Evolutionary conservation across 2,888 invertebrate genomes (phyloP).

Genomic region (Herminia tarsipennalis): DNA sequence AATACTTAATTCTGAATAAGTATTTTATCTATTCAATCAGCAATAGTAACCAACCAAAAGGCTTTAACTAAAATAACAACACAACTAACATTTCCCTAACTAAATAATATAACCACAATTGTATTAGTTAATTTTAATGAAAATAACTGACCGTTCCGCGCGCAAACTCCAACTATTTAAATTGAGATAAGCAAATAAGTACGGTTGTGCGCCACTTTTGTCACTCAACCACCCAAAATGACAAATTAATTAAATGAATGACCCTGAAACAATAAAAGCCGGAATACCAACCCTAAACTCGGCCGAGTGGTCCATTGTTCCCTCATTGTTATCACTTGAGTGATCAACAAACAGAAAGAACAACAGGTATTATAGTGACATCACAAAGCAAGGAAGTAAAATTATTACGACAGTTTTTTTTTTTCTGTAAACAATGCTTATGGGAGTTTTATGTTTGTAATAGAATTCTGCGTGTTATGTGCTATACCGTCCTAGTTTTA

Average conservation of each 20-base stretch:
- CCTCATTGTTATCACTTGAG: conserved; percentile 41
- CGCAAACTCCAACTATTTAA: conserved; percentile 38
- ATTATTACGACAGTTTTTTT: conserved; percentile 36
- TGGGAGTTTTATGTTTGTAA: conserved; percentile 37
- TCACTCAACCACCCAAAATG: conserved; percentile 39
- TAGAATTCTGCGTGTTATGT: conserved; percentile 35
- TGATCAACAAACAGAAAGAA: conserved; percentile 40
- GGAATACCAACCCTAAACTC: conserved; percentile 43
- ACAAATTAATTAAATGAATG: conserved; percentile 50
- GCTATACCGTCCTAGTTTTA: conserved; percentile 30
- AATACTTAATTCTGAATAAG: too few relatives aligned
- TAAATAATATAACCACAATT: conserved; percentile 11
- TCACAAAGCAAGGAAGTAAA: conserved; percentile 31
- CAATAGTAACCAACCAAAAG: too few relatives aligned
- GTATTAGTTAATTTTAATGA: conserved; percentile 28
- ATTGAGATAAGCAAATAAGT: conserved; percentile 40
- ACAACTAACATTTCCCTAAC: neutral
- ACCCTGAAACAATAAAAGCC: conserved; percentile 43
- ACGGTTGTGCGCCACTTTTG: conserved; percentile 30
- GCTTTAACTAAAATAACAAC: neutral
- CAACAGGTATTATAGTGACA: conserved; percentile 43
- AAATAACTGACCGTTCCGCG: conserved; percentile 17
- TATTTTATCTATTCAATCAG: too few relatives aligned
- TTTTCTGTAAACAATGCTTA: conserved; percentile 36
- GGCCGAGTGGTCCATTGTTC: conserved; percentile 40